Evolutionary conservation across 2,797 vertebrate species (phyloP), one percentile per base, ranked within the genome.

Genomic region (Sphaeramia orbicularis): DNA sequence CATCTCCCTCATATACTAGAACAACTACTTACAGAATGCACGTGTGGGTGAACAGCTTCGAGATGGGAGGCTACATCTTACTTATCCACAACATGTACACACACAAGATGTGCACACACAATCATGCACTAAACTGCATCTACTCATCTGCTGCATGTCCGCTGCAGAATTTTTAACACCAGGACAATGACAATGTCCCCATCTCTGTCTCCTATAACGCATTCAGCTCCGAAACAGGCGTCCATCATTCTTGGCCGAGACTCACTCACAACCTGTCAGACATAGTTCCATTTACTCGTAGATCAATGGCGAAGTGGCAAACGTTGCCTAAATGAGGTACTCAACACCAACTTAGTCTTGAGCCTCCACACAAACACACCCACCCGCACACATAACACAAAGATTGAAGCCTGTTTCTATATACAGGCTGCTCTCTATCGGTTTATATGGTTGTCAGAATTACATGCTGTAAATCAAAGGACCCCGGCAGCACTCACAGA

Each of bases 241-340:
- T 71, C 85, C 72, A 78, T 88, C 82, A 86, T 74, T 86, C 71
- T 85, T 11, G 14, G 43, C 49, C 37, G 18, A 24, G 41, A 40
- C 65, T 84, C 83, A 50, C 77, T 84, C 80, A 71, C 74, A 54
- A 65, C 60, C 80, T 87, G 86, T 87, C 88, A 86, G 58, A 58
- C 66, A 13, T 67, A 4, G 21, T 88, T 58, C 48, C 62, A 37
- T 80, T 69, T 74, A 71, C 75, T 80, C 74, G 30, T 88, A 74
- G 57, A 89, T 90, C 86, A 83, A 83, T 11, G 35, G 52, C 30
- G 42, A 76, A 78, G 74, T 61, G 67, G 49, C 83, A 56, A 69
- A 61, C 75, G 55, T 61, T 43, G 65, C 71, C 58, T 49, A 79
- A 86, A 86, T 76, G 73, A 81, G 78, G 75, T 68, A 47, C 74